Conservation (phyloP, 2,888 invertebrate species). For the Oscheius sp. region DNA sequence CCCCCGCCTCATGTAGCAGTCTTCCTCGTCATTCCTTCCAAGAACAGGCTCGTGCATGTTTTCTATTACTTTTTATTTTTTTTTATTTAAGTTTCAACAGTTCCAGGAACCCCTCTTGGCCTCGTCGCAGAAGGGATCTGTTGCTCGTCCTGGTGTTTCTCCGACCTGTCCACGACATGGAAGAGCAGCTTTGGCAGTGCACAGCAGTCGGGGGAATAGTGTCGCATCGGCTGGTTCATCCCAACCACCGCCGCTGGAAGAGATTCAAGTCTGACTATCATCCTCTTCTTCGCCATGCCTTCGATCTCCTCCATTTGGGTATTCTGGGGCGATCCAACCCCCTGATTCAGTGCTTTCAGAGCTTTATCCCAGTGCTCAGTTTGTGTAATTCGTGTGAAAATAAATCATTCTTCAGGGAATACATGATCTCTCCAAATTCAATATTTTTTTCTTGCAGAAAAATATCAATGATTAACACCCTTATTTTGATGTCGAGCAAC, state of each 20-base stretch:
- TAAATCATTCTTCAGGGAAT: no score
- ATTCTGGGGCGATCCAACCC: background rate
- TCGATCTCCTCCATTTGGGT: constrained; percentile 21
- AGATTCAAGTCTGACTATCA: constrained; percentile 53
- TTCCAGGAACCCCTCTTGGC: constrained; percentile 68
- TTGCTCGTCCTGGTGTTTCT: constrained; percentile 59
- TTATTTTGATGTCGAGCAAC: no score
- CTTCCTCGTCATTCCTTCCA: constrained; percentile 48
- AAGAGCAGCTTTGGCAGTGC: constrained; percentile 56
- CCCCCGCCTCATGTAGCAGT: constrained; percentile 11
- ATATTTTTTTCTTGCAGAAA: no score
- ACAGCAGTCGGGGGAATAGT: constrained; percentile 47
- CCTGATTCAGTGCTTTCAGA: constrained; percentile 14
- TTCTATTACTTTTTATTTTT: background rate
- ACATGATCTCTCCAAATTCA: no score
- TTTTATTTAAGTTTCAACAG: constrained; percentile 6
- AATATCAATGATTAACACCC: no score
- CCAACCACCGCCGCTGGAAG: constrained; percentile 50
- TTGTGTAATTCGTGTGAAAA: background rate
- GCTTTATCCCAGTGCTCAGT: constrained; percentile 28
- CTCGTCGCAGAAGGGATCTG: constrained; percentile 48
- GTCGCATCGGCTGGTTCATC: constrained; percentile 40
- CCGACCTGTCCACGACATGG: constrained; percentile 70
- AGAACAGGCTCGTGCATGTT: constrained; percentile 54
- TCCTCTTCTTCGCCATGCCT: background rate